Base-by-base conservation (phyloP, 2,113 vertebrate species). In the Mobula hypostoma region DNA sequence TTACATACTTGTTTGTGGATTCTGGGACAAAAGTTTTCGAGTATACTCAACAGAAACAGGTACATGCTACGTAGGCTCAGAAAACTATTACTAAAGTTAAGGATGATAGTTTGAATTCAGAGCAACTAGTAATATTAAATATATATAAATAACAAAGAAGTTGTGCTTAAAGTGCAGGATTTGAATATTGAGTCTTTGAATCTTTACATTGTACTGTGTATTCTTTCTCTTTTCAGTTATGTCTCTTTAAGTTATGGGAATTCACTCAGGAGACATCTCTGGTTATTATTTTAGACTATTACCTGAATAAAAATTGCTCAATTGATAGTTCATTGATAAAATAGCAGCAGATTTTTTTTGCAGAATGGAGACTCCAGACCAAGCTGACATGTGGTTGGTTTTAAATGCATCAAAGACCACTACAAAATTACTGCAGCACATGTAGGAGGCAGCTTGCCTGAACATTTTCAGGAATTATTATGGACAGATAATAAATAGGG, bases 1-100 rank as follows among this genome's bases (percentile, higher is more conserved):
- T 95, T 99, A 99, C 96, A 98, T 99, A 95, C 98, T 99, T 94
- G 98, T 98, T 95, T 99, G 99, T 96, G 99, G 98, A 66, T 99
- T 99, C 97, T 99, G 99, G 99, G 99, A 99, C 97, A 99, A 99
- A 96, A 99, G 99, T 95, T 99, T 99, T 96, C 97, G 98, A 94
- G 98, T 99, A 95, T 99, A 99, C 96, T 99, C 98, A 88, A 98
- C 98, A 1, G 99, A 99, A 97, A 99, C 98, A 97, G 99, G 98
- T 99, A 96, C 96, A 94, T 21, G 61, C 19, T 85, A 61, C 24
- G 17, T 32, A 27, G 17, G 36, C 24, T 66, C 9, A 40, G 66
- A 82, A 91, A 91, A 32, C 40, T 61, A 19, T n/a, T 91, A 29
- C 66, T 66, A 91, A 68, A 91, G 68, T 91, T 66, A 68, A 91